These are phyloP conservation scores for Enchytraeus crypticus DNA, from an alignment of 2,888 invertebrate genomes.

Conservation along the genomic window DNA sequence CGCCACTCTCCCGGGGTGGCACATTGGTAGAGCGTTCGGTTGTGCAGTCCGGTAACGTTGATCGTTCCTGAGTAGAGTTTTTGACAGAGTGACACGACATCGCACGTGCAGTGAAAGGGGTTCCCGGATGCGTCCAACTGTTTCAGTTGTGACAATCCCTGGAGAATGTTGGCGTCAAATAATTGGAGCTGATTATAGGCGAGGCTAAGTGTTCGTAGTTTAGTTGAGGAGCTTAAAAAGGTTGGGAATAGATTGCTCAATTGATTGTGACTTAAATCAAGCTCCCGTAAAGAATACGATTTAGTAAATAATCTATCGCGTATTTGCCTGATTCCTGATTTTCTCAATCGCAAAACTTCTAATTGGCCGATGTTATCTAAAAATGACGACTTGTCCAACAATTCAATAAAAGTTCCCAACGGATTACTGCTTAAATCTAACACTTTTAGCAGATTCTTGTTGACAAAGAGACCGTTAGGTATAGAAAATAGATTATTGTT, in stretches of 20 bases:
- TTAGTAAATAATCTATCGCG: constrained; percentile 6
- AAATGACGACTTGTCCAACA: constrained; percentile 1
- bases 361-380: constrained; percentile 30
- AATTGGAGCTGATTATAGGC: constrained; percentile 1
- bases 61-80: constrained; percentile 11
- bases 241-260: neutral
- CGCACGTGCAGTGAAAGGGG: constrained; percentile 38
- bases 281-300: constrained; percentile 19
- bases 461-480: constrained; percentile 25
- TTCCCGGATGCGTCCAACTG: constrained; percentile 6
- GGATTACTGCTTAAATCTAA: constrained; percentile 31
- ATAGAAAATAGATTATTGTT: constrained; percentile 31
- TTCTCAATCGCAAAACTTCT: constrained; percentile 32
- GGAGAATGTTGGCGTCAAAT: neutral
- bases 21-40: constrained; percentile 32
- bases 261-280: constrained; percentile 17
- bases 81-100: constrained; percentile 30
- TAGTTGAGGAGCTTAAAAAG: neutral
- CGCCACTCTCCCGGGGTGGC: constrained; percentile 28
- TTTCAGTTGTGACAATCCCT: neutral
- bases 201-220: constrained; percentile 8
- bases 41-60: constrained; percentile 18
- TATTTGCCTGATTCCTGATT: constrained; percentile 8
- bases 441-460: constrained; percentile 26
- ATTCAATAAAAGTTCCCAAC: constrained; percentile 19